These are phyloP conservation scores for Cassiopea xamachana DNA, from an alignment of 30 jellyfish, hydroid and myxozoan species.

Conservation along the genomic window DNA sequence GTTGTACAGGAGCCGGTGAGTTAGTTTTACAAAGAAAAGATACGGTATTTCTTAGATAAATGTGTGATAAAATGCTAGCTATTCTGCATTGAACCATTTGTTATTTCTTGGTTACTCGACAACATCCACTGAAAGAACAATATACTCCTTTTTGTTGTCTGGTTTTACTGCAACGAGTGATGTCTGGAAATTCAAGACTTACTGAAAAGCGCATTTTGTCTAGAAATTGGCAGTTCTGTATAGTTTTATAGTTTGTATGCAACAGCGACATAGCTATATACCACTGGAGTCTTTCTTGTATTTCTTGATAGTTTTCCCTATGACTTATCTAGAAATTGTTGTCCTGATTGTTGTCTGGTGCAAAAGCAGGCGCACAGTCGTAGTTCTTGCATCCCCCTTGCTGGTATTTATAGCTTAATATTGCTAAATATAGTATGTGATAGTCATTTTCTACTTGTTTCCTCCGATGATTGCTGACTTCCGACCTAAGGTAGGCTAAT, in stretches of 20 bases:
- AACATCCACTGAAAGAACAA: neutral
- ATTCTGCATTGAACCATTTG: neutral
- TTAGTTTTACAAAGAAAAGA: neutral
- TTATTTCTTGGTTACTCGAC: neutral
- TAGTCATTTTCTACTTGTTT: no score
- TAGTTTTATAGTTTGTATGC: neutral
- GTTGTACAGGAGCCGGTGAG: conserved; percentile 1
- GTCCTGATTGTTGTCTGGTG: neutral
- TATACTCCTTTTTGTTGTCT: conserved; percentile 18
- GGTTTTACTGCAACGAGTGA: conserved; percentile 13
- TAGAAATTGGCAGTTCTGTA: neutral
- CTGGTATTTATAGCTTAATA: no score
- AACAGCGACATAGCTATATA: no score
- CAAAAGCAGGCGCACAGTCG: neutral
- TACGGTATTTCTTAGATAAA: neutral
- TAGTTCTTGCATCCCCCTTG: neutral
- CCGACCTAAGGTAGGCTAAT: no score
- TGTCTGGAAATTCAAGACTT: conserved; percentile 43
- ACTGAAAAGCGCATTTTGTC: neutral
- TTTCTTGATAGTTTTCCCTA: neutral
- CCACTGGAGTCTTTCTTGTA: no score
- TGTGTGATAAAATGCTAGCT: neutral
- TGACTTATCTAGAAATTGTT: neutral
- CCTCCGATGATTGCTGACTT: no score
- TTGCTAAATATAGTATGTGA: no score